Base-by-base conservation (phyloP, 2,888 invertebrate genomes). In the Drosophila anceps region DNA sequence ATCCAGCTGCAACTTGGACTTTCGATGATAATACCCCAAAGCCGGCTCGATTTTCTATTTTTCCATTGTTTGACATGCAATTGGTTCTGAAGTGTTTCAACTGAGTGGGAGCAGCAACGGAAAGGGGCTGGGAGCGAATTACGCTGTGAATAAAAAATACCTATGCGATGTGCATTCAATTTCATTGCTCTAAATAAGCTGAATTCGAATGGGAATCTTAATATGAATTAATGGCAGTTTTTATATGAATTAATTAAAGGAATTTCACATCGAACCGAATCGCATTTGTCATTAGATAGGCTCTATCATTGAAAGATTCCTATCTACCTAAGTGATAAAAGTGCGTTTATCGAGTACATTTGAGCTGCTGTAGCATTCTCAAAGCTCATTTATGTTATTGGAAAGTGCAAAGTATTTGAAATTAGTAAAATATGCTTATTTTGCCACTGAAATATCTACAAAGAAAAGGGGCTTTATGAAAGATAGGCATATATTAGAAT, bases 1-100 rank as follows among this genome's bases (percentile, higher is more conserved):
- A 46, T 58, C 27, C 35, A 43, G 66, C 24, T 71, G 63, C n/a
- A 67, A 55, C 29, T 69, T 66, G 55, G 44, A 54, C 67, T 67
- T 50, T 39, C 54, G 37, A 15, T 27, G 53, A 51, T 67, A 63
- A 53, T 48, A 27, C 61, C 41, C 33, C 31, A 10, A 31, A 48
- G 33, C 33, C 37, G 31, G 15, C 10, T 53, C 24, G 18, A 37
- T 24, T 41, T 43, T 24, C 35, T 27, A 44, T 24, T 35, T n/a
- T 54, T 58, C n/a, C 31, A 58, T 50, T 59, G 46, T 58, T 59
- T 18, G 24, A 24, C 27, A 35, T 12, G 43, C 59, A 46, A 53
- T 54, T 39, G 31, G 4, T n/a, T 35, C 24, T 58, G 27, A 59
- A 43, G 66, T 53, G 27, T 1, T 20, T 15, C 35, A 10, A 8